Evolutionary conservation across 2,888 invertebrate species (phyloP).

Genomic region (Priocnemis perturbator): DNA sequence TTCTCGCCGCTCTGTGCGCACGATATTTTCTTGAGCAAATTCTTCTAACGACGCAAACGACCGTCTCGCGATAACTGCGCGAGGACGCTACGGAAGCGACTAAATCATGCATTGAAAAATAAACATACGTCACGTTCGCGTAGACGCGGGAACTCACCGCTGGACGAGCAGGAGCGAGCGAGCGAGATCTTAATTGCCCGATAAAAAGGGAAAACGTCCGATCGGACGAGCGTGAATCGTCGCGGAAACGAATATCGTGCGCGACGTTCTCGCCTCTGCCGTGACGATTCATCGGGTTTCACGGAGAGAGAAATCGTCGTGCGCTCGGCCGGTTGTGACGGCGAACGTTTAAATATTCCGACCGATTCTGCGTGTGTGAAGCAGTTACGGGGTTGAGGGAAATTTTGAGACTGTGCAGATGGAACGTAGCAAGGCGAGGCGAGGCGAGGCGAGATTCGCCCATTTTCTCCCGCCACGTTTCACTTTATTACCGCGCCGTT

Average conservation of each 20-base stretch:
- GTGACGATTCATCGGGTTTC: slow-evolving; percentile 7
- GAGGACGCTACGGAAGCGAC: slow-evolving; percentile 24
- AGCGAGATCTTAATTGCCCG: slow-evolving; percentile 70
- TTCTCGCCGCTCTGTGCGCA: too few relatives aligned
- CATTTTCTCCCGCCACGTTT: slow-evolving; percentile 21
- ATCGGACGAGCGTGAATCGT: slow-evolving; percentile 35
- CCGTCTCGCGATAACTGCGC: slow-evolving; percentile 20
- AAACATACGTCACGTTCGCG: slow-evolving; percentile 45
- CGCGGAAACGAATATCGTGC: slow-evolving; percentile 32
- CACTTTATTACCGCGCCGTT: slow-evolving; percentile 49
- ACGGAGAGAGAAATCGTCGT: too few relatives aligned
- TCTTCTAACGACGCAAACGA: background rate
- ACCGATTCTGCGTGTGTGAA: too few relatives aligned
- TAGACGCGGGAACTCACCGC: background rate
- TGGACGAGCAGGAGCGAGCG: background rate
- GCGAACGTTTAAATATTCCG: too few relatives aligned
- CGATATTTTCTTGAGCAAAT: too few relatives aligned
- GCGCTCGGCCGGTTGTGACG: too few relatives aligned
- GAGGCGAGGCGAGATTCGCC: too few relatives aligned
- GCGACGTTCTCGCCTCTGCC: slow-evolving; percentile 8
- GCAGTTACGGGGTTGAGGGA: too few relatives aligned
- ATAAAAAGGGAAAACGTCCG: slow-evolving; percentile 56
- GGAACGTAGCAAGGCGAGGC: too few relatives aligned
- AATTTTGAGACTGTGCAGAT: too few relatives aligned
- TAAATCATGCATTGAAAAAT: slow-evolving; percentile 64